A percentile compares a stretch with the other conserved stretches of the same genome.
These are phyloP conservation scores for Drosophila fuyamai DNA, from an alignment of 1,140 invertebrate genomes.

Conservation along the genomic window DNA sequence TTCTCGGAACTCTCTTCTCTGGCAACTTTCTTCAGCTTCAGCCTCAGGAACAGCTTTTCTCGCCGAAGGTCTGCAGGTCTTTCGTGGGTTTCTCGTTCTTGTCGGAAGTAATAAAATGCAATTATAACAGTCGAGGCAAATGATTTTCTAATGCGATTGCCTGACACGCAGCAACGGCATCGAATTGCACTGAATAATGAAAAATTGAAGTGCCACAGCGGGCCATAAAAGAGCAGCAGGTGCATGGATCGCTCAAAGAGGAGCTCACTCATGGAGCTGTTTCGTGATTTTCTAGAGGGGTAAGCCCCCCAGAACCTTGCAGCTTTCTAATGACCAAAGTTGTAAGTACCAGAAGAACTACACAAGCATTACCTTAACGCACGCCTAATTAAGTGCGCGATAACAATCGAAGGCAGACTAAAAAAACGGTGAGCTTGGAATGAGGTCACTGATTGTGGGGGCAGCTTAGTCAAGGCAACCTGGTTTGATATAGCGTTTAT, in stretches of 20 bases:
- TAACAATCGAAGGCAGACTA: constrained; percentile 52
- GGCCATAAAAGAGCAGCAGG: constrained; percentile 35
- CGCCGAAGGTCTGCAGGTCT: constrained; percentile 31
- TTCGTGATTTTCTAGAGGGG: constrained; percentile 1
- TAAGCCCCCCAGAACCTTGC: constrained; percentile 28
- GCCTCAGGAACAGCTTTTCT: constrained; percentile 39
- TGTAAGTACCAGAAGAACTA: constrained; percentile 29
- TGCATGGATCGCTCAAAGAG: constrained; percentile 35
- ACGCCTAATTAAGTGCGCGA: constrained; percentile 77
- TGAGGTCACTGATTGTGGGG: constrained; percentile 67
- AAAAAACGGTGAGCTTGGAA: constrained; percentile 33
- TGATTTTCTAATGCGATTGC: constrained; percentile 69
- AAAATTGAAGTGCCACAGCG: constrained; percentile 52
- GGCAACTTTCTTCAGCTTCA: constrained; percentile 60
- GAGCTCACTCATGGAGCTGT: constrained; percentile 21
- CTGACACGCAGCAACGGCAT: constrained; percentile 40
- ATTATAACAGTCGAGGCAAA: constrained; percentile 61
- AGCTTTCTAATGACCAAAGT: constrained; percentile 57
- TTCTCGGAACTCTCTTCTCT: constrained; percentile 57
- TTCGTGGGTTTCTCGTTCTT: constrained; percentile 32
- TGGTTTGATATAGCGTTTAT: constrained; percentile 41
- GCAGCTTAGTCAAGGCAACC: constrained; percentile 37
- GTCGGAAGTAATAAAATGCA: constrained; percentile 75
- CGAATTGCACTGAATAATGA: constrained; percentile 45
- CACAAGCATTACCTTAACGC: constrained; percentile 59